These are phyloP conservation scores for Microplitis mediator DNA, from an alignment of 1,140 invertebrate genomes.

Conservation along the genomic window DNA sequence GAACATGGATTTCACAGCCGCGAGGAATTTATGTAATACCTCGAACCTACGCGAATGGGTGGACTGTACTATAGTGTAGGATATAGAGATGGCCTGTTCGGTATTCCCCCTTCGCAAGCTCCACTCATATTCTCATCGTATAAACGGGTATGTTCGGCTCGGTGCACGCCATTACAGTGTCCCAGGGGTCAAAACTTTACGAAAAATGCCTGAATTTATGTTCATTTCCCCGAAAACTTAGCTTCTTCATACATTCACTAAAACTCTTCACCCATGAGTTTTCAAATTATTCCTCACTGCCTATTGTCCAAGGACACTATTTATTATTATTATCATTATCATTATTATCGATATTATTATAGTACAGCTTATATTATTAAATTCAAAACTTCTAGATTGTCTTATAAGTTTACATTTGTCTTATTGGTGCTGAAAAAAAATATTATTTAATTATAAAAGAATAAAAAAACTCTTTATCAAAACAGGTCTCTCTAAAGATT, in stretches of 20 bases:
- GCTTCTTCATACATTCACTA: constrained; percentile 3
- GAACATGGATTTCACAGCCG: constrained; percentile 26
- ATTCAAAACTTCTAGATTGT: not conserved
- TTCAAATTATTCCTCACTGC: constrained; percentile 31
- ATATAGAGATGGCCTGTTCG: constrained; percentile 27
- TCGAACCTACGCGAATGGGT: constrained; percentile 12
- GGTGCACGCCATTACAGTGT: constrained; percentile 38
- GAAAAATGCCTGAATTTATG: constrained; percentile 38
- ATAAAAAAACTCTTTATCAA: no score
- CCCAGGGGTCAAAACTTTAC: constrained; percentile 36
- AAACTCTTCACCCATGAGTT: constrained; percentile 25
- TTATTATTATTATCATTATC: constrained; percentile 30
- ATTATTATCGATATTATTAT: constrained; percentile 17
- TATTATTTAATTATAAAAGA: no score
- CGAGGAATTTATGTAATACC: constrained; percentile 34
- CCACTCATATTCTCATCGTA: constrained; percentile 28
- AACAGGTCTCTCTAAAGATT: no score
- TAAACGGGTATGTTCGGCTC: constrained; percentile 34
- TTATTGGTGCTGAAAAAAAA: no score
- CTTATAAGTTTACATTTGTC: no score
- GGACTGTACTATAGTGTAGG: not conserved
- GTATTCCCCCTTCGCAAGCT: not conserved
- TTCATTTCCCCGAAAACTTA: constrained; percentile 10
- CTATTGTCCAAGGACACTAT: constrained; percentile 31
- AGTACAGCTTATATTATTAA: not conserved